Base-by-base conservation (phyloP, 1,140 invertebrate species). In the Danaus plexippus region DNA sequence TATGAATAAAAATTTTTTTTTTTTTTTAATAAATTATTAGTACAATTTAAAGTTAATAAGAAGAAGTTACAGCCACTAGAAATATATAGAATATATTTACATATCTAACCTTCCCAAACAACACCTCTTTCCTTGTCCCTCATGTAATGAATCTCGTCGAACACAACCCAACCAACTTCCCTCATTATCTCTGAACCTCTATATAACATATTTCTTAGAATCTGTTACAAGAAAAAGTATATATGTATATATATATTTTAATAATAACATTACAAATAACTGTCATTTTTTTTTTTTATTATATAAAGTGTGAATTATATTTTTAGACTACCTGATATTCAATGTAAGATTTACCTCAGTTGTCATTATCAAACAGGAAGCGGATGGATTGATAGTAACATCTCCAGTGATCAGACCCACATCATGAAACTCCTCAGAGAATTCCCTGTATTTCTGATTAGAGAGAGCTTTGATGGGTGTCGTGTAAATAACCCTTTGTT, bases 61-160 rank as follows among this genome's bases (percentile, higher is more conserved):
- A 1, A 15, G 15, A 15, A 15, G 15, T 15, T 15, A 15, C 12
- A 41, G 43, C 11, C 45, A 11, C 12, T 40, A 59, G 9, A 22
- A 22, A 13, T 54, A 22, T 54, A 57, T 44, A 44, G 46, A 45
- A 47, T 59, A 45, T 32, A 32, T 32, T 32, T 32, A 49, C 42
- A n/a, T 47, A 48, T 51, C 59, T 65, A 76, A 88, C 87, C 86
- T 86, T 88, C 98, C 98, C 98, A 99, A 4, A 98, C 98, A 13
- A 99, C 98, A 47, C 98, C 98, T 86, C 98, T 90, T 85, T 99
- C 97, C 89, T 98, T 99, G 74, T 99, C 97, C 79, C 98, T 80
- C 98, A 99, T 99, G 80, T 99, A 99, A 89, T 99, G 98, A 76
- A 99, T 99, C 89, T 99, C 98, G 87, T 99, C 98, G 89, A 99